Conservation (phyloP, 2,113 vertebrate genomes). For the Syrmaticus mikado region DNA sequence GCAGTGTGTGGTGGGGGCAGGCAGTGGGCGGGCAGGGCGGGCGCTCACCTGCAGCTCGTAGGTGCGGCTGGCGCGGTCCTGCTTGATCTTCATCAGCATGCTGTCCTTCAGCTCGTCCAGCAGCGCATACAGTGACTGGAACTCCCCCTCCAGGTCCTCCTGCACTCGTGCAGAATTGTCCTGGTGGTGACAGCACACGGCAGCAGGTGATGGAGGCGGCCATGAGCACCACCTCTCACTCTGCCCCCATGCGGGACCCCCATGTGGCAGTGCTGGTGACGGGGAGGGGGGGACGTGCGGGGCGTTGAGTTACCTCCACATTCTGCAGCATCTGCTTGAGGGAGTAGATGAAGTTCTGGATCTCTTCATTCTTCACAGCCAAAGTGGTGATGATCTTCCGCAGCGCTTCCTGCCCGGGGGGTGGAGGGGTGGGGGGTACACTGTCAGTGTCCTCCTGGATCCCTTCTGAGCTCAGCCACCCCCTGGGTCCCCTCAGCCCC, state of each 20-base stretch:
- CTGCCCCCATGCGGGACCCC: too few relatives aligned
- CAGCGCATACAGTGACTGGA: constrained; percentile 84
- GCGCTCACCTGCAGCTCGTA: constrained; percentile 88
- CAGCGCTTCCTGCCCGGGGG: constrained; percentile 83
- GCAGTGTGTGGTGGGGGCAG: too few relatives aligned
- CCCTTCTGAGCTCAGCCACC: neutral
- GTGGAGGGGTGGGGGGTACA: too few relatives aligned
- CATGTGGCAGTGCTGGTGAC: too few relatives aligned
- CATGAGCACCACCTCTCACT: neutral
- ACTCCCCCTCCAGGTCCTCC: constrained; percentile 89
- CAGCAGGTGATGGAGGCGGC: neutral
- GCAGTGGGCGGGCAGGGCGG: accelerated
- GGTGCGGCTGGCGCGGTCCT: constrained; percentile 90
- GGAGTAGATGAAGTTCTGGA: constrained; percentile 91
- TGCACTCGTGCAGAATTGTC: constrained; percentile 86
- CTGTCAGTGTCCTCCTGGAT: neutral
- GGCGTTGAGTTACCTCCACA: constrained; percentile 80
- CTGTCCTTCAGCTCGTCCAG: constrained; percentile 91
- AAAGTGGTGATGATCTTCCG: constrained; percentile 91
- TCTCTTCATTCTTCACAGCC: constrained; percentile 94
- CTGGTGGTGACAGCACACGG: constrained; percentile 49
- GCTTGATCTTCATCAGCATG: constrained; percentile 94
- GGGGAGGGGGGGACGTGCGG: too few relatives aligned
- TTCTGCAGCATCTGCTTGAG: constrained; percentile 92
- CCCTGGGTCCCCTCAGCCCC: too few relatives aligned